Evolutionary conservation across 1,140 invertebrate species (phyloP), one percentile per base, ranked within the genome.

Genomic region (Drosophila pseudoobscura): DNA sequence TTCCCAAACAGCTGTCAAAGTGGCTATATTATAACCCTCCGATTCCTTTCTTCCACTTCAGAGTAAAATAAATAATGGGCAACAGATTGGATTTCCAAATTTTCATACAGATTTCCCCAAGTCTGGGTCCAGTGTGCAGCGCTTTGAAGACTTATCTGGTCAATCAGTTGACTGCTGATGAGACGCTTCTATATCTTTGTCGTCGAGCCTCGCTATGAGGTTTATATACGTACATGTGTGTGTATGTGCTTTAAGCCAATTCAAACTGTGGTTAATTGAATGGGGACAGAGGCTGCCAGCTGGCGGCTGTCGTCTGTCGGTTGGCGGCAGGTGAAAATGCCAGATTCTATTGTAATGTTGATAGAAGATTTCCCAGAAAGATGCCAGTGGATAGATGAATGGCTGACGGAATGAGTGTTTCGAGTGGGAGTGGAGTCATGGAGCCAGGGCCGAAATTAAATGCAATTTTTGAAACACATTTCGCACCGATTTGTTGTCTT

Each of bases 161-260:
- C 41, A 59, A 76, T 77, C 55, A 62, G 65, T n/a, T 15, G 43
- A 43, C 62, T 66, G 29, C 47, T 35, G 62, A 8, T 6, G 9
- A 44, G 35, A 39, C 49, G 26, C 70, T 39, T 51, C 60, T 47
- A 43, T 22, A 56, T 51, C 35, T 39, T 53, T 74, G 61, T 65
- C 64, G 56, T 73, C 31, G 43, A 13, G 62, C n/a, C n/a, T n/a
- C n/a, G n/a, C n/a, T n/a, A n/a, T n/a, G n/a, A n/a, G n/a, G n/a
- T n/a, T n/a, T n/a, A n/a, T n/a, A n/a, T n/a, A n/a, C 49, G 43
- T 75, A 4, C 5, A 26, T 26, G 4, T 84, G 79, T 84, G 84
- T 84, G 80, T 80, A 79, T 84, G 65, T 57, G 72, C 65, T 72
- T 64, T 45, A 62, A 65, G 76, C 72, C 58, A 85, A 84, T 84